A percentile compares a stretch with the other conserved stretches of the same genome.
phyloP scores from a whole-genome alignment of 2,888 invertebrate species.

The Zygothrica quintamaculata region DNA sequence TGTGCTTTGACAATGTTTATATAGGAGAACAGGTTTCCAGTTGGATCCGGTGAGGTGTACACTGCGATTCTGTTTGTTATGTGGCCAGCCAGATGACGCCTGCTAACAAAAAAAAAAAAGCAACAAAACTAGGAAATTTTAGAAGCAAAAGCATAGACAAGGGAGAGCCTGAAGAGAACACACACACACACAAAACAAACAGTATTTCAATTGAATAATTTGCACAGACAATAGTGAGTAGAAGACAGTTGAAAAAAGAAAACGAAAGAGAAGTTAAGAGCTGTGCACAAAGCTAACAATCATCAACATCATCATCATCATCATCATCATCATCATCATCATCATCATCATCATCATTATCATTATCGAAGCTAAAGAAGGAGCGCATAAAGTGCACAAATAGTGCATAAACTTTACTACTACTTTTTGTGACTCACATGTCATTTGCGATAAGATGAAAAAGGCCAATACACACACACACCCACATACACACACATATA shows the following conservation, averaged over 20 bases:
- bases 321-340: constrained; percentile 35
- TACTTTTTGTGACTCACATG: constrained; percentile 50
- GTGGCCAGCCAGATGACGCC: constrained; percentile 53
- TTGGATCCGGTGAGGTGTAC: constrained; percentile 34
- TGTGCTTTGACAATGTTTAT: constrained; percentile 64
- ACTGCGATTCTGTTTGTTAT: constrained; percentile 56
- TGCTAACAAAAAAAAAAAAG: constrained; percentile 43
- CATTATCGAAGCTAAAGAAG: constrained; percentile 23
- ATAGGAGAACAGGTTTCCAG: constrained; percentile 52
- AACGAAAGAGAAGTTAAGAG: background rate
- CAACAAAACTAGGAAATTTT: constrained; percentile 37
- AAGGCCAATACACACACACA: constrained; percentile 1
- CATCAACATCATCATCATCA: constrained; percentile 13
- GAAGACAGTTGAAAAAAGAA: background rate
- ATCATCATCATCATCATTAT: constrained; percentile 26
- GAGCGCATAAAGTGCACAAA: constrained; percentile 52
- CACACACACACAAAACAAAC: constrained; percentile 57
- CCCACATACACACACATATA: background rate
- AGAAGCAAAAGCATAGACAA: constrained; percentile 26
- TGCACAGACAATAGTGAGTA: constrained; percentile 20
- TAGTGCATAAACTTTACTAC: constrained; percentile 61
- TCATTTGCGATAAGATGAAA: constrained; percentile 61
- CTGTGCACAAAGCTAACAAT: constrained; percentile 39
- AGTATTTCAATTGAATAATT: constrained; percentile 72
- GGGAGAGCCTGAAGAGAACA: constrained; percentile 17